phyloP scores from a whole-genome alignment of 2,888 invertebrate genomes.

The Xylota segnis region DNA sequence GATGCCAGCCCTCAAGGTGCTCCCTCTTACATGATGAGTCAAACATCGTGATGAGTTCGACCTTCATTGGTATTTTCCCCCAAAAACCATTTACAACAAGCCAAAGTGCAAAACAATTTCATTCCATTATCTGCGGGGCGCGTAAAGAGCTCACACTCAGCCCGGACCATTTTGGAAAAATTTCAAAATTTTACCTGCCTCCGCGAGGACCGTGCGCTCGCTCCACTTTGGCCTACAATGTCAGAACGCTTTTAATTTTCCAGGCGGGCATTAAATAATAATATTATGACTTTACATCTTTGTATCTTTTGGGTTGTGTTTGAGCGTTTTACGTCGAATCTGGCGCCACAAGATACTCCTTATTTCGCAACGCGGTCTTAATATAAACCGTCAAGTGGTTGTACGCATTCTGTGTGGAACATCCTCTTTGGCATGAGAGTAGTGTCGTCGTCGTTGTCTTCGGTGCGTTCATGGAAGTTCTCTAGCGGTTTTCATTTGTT shows the following conservation, averaged over 20 bases:
- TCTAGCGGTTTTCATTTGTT: conserved; percentile 6
- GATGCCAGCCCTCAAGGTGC: not conserved
- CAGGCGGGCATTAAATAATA: conserved; percentile 68
- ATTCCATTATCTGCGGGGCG: conserved; percentile 41
- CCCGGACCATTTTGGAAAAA: conserved; percentile 45
- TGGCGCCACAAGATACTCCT: conserved; percentile 56
- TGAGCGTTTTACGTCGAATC: conserved; percentile 42
- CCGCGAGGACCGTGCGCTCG: conserved; percentile 37
- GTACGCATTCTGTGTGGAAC: conserved; percentile 13
- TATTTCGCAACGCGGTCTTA: conserved; percentile 53
- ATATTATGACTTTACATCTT: conserved; percentile 66
- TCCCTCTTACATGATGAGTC: conserved; percentile 31
- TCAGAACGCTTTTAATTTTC: conserved; percentile 69
- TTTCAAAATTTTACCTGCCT: conserved; percentile 47
- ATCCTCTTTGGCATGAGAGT: conserved; percentile 11
- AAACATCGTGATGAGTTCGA: conserved; percentile 15
- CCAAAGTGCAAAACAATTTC: conserved; percentile 59
- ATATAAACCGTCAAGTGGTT: conserved; percentile 56
- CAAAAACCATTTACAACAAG: conserved; percentile 48
- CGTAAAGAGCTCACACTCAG: conserved; percentile 8
- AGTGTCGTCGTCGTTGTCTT: conserved; percentile 12
- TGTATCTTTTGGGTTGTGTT: conserved; percentile 5
- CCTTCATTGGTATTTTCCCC: conserved; percentile 32
- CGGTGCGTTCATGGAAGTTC: conserved; percentile 37
- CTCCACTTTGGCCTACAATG: conserved; percentile 62